A percentile compares a stretch with the other conserved stretches of the same genome.
Evolutionary conservation across 1,140 invertebrate species (phyloP).

Genomic region (Diuraphis noxia): DNA sequence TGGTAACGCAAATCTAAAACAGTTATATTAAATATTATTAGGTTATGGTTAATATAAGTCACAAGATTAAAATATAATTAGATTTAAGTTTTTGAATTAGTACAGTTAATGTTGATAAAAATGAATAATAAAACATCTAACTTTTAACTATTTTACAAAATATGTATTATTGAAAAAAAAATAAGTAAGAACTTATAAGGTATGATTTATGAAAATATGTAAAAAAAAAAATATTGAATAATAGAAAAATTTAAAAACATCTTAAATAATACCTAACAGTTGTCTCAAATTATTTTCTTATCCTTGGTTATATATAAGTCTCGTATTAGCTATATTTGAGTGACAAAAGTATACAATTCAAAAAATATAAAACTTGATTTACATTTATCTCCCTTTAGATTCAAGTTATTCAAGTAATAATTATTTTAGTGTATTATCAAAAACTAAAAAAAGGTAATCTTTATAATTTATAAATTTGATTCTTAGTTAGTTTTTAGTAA

Average conservation of each 20-base stretch:
- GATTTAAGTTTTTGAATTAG: no score
- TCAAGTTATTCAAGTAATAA: neutral
- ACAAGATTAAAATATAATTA: neutral
- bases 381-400: neutral
- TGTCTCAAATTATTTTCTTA: neutral
- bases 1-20: constrained; percentile 22
- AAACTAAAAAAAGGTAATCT: neutral
- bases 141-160: neutral
- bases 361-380: neutral
- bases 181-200: neutral
- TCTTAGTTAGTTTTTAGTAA: neutral
- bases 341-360: neutral
- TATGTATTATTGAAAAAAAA: neutral
- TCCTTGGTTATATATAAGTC: neutral
- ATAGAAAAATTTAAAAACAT: neutral
- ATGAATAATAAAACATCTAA: neutral
- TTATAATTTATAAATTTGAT: constrained; percentile 1
- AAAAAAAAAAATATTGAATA: neutral
- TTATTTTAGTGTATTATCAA: neutral
- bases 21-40: neutral
- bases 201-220: neutral
- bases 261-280: no score
- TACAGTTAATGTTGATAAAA: neutral
- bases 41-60: neutral
- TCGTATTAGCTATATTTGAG: neutral